Conservation (phyloP, 2,113 vertebrate genomes). For the Microcebus tavaratra region DNA sequence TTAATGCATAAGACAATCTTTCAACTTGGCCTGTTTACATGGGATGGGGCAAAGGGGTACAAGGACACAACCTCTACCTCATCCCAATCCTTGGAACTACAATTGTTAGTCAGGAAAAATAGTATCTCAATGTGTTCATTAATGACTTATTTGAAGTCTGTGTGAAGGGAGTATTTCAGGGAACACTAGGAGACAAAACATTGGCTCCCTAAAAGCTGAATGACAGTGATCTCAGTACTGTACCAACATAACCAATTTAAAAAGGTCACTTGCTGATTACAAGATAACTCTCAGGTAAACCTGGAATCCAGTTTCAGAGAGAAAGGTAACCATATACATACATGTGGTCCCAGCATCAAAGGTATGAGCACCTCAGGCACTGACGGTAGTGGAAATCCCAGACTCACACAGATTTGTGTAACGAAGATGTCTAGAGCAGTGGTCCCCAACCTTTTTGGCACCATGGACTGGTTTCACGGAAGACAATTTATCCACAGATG, state of each 20-base stretch:
- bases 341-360: not conserved
- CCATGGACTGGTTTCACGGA: too few species aligned
- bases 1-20: conserved; percentile 11
- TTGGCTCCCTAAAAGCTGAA: conserved; percentile 3
- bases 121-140: conserved; percentile 11
- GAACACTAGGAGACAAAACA: conserved; percentile 29
- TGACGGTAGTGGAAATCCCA: not conserved
- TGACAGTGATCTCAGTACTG: conserved; percentile 19
- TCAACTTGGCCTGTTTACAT: conserved; percentile 14
- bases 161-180: conserved; percentile 22
- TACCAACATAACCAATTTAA: not conserved
- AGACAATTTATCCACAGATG: too few species aligned
- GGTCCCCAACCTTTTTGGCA: too few species aligned
- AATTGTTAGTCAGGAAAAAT: conserved; percentile 36
- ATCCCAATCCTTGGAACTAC: not conserved
- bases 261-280: not conserved
- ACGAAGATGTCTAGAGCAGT: not conserved
- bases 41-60: not conserved
- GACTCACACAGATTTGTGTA: not conserved
- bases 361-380: not conserved
- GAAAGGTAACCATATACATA: not conserved
- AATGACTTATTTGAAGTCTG: conserved; percentile 30
- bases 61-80: conserved; percentile 22
- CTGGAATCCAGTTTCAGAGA: not conserved
- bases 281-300: conserved; percentile 32